Evolutionary conservation across 1,140 invertebrate species (phyloP).

Genomic region (Philaenus spumarius): DNA sequence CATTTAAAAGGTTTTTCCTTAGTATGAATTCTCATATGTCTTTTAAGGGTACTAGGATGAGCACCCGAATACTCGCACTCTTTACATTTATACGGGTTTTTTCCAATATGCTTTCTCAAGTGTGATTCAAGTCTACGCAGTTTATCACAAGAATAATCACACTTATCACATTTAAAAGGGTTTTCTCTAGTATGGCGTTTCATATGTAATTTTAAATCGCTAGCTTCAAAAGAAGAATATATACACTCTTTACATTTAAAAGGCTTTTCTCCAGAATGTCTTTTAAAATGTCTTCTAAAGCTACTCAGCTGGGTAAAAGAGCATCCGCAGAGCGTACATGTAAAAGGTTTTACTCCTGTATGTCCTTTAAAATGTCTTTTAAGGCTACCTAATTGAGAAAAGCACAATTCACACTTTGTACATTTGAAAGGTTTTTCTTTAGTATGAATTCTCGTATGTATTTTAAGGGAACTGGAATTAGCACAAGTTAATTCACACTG

Average conservation of each 20-base stretch:
- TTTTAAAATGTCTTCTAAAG: constrained; percentile 52
- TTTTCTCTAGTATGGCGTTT: constrained; percentile 1
- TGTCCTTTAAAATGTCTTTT: constrained; percentile 43
- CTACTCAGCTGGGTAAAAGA: constrained; percentile 64
- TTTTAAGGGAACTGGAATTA: neutral
- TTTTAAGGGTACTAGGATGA: neutral
- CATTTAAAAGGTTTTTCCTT: neutral
- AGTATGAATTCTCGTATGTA: constrained; percentile 16
- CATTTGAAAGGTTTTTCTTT: constrained; percentile 24
- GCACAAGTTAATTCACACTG: neutral
- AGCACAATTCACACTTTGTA: constrained; percentile 14
- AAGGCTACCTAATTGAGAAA: constrained; percentile 20
- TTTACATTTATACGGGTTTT: constrained; percentile 48
- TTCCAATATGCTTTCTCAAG: constrained; percentile 48
- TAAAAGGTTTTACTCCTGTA: constrained; percentile 45
- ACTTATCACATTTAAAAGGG: constrained; percentile 11
- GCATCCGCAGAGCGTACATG: constrained; percentile 55
- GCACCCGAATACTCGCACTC: constrained; percentile 35
- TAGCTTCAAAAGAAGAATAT: no score
- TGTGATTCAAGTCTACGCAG: constrained; percentile 41
- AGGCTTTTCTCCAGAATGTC: constrained; percentile 26
- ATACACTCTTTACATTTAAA: constrained; percentile 6
- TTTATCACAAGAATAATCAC: constrained; percentile 16
- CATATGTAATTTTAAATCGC: neutral
- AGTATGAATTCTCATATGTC: neutral